Base-by-base conservation (phyloP, 2,113 vertebrate genomes). In the Petrocephalus microphthalmus region DNA sequence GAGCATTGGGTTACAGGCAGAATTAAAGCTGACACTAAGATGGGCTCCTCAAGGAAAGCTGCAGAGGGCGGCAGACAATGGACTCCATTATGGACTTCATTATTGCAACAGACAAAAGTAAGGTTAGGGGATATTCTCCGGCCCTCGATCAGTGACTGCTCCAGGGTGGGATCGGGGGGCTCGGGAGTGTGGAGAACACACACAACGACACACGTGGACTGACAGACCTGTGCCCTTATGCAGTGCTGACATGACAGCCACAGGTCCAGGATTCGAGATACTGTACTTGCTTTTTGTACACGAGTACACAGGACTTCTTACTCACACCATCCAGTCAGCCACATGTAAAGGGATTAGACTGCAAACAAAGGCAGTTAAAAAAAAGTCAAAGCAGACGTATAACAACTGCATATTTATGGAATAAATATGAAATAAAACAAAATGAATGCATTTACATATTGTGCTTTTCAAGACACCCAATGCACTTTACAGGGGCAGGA, bases 21-120 rank as follows among this genome's bases (percentile, higher is more conserved):
- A 97, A 96, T 96, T 97, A 96, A 96, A 96, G 96, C 93, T 95
- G 96, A 97, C 96, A 96, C 96, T 96, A 96, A 97, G 95, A 97
- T 95, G 95, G 94, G 95, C 94, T 96, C 95, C 92, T 94, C 92
- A 94, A 95, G 96, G 96, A 96, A 95, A 94, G 94, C 94, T 92
- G 93, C 93, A 94, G 95, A 95, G 94, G 95, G 91, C 87, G 89
- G 93, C 91, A 95, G 93, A 98, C 96, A 97, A 96, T 96, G 94
- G 95, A 90, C 91, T 51, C 95, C 92, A 96, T 97, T 97, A 96
- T 96, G 94, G 95, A 90, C 92, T 51, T 94, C 92, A 96, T 97
- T 97, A 95, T 96, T 91, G 89, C 92, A 92, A 91, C 88, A 95
- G 93, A 96, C 95, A 97, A 96, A 97, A 94, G 94, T 93, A 94